Percentiles rank a stretch among this genome's conserved stretches.
Evolutionary conservation across 2,797 vertebrate species (phyloP).

Genomic region (Poecilia velifera): DNA sequence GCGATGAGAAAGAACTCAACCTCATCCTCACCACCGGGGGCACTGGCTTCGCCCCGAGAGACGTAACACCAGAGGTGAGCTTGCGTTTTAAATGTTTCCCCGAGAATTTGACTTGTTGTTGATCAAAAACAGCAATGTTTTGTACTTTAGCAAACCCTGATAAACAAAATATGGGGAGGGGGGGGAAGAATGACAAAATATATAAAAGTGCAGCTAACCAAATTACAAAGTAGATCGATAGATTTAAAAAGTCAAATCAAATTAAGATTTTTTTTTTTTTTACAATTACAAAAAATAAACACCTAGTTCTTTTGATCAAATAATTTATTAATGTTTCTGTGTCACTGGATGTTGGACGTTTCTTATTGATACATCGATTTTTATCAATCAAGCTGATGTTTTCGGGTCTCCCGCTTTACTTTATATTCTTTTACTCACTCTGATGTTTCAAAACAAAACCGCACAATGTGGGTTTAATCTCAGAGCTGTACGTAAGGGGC

Average conservation of each 20-base stretch:
- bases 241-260: not conserved
- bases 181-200: not conserved
- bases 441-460: not conserved
- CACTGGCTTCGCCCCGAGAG: slow-evolving; percentile 96
- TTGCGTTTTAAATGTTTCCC: not conserved
- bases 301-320: not conserved
- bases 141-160: not conserved
- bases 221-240: not conserved
- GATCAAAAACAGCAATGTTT: not conserved
- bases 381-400: not conserved
- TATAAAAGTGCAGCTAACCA: not conserved
- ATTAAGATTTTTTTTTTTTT: not conserved
- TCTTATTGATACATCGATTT: not conserved
- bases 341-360: not conserved
- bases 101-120: not conserved
- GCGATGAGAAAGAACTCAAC: slow-evolving; percentile 99
- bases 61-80: slow-evolving; percentile 97
- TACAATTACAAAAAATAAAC: not conserved
- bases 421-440: not conserved
- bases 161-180: not conserved
- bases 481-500: not conserved
- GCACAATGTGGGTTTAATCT: not conserved
- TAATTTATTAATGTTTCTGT: not conserved
- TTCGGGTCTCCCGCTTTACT: not conserved
- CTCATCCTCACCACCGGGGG: slow-evolving; percentile 98